Percentiles rank a stretch among this genome's conserved stretches.
Evolutionary conservation across 2,888 invertebrate species (phyloP).

Genomic region (Luperina nickerlii): DNA sequence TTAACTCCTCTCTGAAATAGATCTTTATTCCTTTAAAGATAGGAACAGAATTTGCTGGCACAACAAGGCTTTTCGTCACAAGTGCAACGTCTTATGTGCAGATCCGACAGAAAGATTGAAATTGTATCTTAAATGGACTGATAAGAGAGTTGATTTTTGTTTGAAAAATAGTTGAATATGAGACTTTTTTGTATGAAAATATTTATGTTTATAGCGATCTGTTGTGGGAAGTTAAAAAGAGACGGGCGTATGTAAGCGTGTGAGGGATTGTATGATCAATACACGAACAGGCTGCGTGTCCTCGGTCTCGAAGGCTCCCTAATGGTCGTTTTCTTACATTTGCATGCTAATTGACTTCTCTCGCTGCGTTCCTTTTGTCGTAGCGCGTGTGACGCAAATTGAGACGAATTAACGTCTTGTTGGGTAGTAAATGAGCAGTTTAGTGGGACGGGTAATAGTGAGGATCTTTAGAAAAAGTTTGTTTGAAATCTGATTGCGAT

Average conservation of each 20-base stretch:
- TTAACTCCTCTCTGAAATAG: constrained; percentile 85
- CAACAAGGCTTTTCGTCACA: constrained; percentile 77
- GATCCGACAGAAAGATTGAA: constrained; percentile 1
- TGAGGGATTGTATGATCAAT: constrained; percentile 88
- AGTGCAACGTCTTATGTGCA: constrained; percentile 63
- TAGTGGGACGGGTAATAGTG: constrained; percentile 52
- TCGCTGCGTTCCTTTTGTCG: constrained; percentile 82
- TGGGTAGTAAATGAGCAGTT: constrained; percentile 63
- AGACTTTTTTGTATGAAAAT: constrained; percentile 78
- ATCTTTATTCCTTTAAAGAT: constrained; percentile 89
- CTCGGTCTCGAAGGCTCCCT: constrained; percentile 76
- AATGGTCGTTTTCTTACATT: constrained; percentile 90
- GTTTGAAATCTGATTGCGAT: background rate
- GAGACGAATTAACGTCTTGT: constrained; percentile 78
- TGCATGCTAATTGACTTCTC: constrained; percentile 89
- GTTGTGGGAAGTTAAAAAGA: constrained; percentile 90
- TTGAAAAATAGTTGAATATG: constrained; percentile 54
- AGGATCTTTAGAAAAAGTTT: constrained; percentile 1
- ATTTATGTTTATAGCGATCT: constrained; percentile 90
- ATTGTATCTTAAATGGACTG: constrained; percentile 5
- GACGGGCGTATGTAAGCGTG: constrained; percentile 89
- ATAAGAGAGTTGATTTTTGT: constrained; percentile 58
- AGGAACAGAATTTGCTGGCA: constrained; percentile 88
- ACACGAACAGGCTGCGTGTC: constrained; percentile 77
- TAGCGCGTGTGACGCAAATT: constrained; percentile 81